Evolutionary conservation across 53 echinoderm and acorn worm genomes (phyloP).

Genomic region (Echinometra lucunter): DNA sequence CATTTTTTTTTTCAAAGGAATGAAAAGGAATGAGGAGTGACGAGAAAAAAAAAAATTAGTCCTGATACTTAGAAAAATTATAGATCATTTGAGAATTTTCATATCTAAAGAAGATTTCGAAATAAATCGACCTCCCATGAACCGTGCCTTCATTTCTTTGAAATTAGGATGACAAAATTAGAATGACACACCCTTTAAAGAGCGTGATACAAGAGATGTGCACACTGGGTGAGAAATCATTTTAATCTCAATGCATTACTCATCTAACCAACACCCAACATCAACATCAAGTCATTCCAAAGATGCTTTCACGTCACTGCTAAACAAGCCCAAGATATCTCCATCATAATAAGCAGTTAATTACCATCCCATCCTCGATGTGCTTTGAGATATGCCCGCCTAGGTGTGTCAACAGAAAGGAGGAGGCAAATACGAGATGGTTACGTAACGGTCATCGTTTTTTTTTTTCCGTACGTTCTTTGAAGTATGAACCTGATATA

Average conservation of each 20-base stretch:
- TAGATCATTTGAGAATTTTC: background rate
- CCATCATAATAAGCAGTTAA: conserved; percentile 32
- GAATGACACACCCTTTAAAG: background rate
- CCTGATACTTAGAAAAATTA: background rate
- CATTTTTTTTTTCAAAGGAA: no score
- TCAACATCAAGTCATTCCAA: conserved; percentile 25
- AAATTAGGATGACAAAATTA: background rate
- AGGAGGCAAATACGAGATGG: background rate
- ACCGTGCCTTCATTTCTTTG: background rate
- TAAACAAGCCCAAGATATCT: background rate
- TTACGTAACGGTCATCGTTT: conserved; percentile 7
- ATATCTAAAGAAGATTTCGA: background rate
- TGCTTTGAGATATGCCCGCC: background rate
- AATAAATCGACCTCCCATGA: no score
- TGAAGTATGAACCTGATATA: background rate
- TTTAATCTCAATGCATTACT: background rate
- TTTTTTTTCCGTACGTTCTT: background rate
- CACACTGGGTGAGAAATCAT: background rate
- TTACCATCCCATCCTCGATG: background rate
- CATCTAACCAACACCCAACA: conserved; percentile 19
- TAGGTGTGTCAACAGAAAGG: conserved; percentile 31
- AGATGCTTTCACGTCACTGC: conserved; percentile 23
- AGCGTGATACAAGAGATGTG: background rate
- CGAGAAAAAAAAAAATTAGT: no score
- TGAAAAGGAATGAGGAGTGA: no score